Evolutionary conservation across 1,140 invertebrate genomes (phyloP).

Genomic region (Drosophila tristis): DNA sequence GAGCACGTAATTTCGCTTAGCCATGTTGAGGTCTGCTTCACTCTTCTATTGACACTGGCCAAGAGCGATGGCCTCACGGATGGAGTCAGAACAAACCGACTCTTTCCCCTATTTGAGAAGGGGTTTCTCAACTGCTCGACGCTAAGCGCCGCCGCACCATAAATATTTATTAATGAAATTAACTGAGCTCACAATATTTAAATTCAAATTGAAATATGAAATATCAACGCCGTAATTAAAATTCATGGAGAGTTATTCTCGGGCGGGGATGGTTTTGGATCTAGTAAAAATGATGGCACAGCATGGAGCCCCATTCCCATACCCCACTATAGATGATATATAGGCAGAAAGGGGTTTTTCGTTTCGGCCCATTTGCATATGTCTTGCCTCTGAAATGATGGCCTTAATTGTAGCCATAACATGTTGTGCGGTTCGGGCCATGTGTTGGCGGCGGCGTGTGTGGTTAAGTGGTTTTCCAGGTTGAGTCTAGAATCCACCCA

Average conservation of each 20-base stretch:
- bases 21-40: conserved; percentile 39
- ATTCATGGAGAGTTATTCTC: conserved; percentile 56
- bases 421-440: conserved; percentile 34
- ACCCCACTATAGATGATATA: conserved; percentile 36
- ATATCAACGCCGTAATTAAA: conserved; percentile 78
- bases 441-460: conserved; percentile 44
- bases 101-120: not conserved
- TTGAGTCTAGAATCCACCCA: conserved; percentile 31
- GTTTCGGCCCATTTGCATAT: conserved; percentile 57
- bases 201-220: conserved; percentile 73
- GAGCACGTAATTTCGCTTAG: conserved; percentile 67
- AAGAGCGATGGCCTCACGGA: conserved; percentile 58
- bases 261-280: not conserved
- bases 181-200: conserved; percentile 66
- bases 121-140: conserved; percentile 32
- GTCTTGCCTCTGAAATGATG: conserved; percentile 67
- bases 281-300: conserved; percentile 23
- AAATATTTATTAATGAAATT: conserved; percentile 83
- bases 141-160: conserved; percentile 57
- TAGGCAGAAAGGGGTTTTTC: conserved; percentile 44
- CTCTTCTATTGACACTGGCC: conserved; percentile 54
- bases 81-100: conserved; percentile 31
- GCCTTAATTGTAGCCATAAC: conserved; percentile 69
- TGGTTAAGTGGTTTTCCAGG: conserved; percentile 76
- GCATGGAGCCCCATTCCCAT: conserved; percentile 11